Conservation (phyloP, 2,797 vertebrate genomes). For the Hippocampus kuda region DNA sequence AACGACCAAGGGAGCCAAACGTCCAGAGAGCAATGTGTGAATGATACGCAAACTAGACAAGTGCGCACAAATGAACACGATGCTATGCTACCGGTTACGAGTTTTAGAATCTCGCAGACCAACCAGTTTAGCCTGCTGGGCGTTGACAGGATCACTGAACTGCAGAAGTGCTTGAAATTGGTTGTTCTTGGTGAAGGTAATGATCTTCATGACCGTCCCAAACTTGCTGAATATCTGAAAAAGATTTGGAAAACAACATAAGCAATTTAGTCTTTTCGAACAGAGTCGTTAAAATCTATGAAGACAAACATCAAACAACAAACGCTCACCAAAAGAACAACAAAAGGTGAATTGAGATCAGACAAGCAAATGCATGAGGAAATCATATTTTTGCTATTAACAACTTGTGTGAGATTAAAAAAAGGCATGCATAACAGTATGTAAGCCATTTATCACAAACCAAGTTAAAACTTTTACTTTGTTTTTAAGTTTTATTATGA, state of each 20-base stretch:
- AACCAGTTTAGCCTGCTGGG: slow-evolving; percentile 96
- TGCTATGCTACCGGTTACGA: background rate
- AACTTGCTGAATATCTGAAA: slow-evolving; percentile 95
- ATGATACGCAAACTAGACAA: background rate
- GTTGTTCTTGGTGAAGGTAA: slow-evolving; percentile 99
- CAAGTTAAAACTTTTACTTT: background rate
- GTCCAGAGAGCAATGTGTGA: background rate
- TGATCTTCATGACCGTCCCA: slow-evolving; percentile 97
- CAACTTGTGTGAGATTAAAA: too few species aligned
- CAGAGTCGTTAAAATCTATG: background rate
- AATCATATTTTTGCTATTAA: background rate
- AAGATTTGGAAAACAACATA: background rate
- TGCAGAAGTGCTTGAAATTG: slow-evolving; percentile 98
- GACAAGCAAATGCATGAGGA: background rate
- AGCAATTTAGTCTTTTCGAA: background rate
- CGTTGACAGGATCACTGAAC: slow-evolving; percentile 92
- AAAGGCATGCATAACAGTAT: too few species aligned
- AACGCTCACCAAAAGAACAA: background rate
- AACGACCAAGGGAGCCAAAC: background rate
- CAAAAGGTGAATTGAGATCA: background rate
- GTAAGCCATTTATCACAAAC: background rate
- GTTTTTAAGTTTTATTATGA: background rate
- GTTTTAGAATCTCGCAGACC: slow-evolving; percentile 33
- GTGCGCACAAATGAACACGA: background rate
- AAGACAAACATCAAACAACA: background rate